Base-by-base conservation (phyloP, 1,140 invertebrate species). In the Hestina assimilis region DNA sequence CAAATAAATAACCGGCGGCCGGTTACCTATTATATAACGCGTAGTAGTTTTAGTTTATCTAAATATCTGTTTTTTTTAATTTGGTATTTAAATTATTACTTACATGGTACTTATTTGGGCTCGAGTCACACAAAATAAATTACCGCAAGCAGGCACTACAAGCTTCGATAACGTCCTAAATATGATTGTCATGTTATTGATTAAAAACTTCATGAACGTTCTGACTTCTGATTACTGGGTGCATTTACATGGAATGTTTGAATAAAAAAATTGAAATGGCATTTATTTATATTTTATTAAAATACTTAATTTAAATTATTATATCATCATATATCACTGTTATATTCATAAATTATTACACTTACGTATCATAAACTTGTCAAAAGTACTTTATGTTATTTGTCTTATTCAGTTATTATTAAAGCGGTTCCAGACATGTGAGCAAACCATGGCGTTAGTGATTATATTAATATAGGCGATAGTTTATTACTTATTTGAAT, bases 71-170 rank as follows among this genome's bases (percentile, higher is more conserved):
- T n/a, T n/a, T n/a, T n/a, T n/a, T n/a, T n/a, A n/a, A n/a, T n/a
- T n/a, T n/a, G n/a, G n/a, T n/a, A n/a, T n/a, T n/a, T n/a, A n/a
- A 8, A 15, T 19, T 5, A 24, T 9, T 14, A 80, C 80, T 75
- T 73, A 82, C 81, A 83, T 42, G 4, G 74, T 77, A 60, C 67
- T 72, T 47, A 80, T 41, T 59, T 79, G 77, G 8, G 65, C 69
- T 60, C 81, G 62, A 42, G 71, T 56, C 63, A 84, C 55, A 63
- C 70, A 78, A 68, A 81, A 24, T 41, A 68, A 52, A 68, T 72
- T 81, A 21, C 69, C 69, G 21, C 75, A 35, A 31, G 72, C 56
- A 21, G 81, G 81, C 42, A 69, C 77, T 38, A 75, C 67, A 58
- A 80, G 62, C 55, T 59, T 77, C 19, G 68, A 71, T 59, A 84